These are phyloP conservation scores for Scaptomyza polygonia DNA, from an alignment of 2,888 invertebrate species.

Conservation along the genomic window DNA sequence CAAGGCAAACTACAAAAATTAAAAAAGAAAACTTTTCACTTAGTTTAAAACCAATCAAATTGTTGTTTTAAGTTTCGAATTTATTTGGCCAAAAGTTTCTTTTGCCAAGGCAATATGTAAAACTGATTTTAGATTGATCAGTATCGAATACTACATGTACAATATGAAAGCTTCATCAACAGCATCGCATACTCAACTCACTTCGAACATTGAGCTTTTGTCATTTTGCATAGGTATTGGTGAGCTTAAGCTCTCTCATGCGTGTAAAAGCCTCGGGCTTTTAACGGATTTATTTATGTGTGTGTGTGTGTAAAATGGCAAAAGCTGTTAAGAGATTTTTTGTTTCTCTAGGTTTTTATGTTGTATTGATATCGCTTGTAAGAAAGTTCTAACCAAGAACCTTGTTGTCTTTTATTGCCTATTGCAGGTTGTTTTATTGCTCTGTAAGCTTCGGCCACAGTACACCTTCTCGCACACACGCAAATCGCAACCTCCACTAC, in stretches of 20 bases:
- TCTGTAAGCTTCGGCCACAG: conserved; percentile 96
- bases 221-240: conserved; percentile 13
- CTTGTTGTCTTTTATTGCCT: conserved; percentile 21
- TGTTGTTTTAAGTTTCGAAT: conserved; percentile 24
- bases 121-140: conserved; percentile 85
- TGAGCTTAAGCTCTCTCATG: conserved; percentile 18
- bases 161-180: conserved; percentile 34
- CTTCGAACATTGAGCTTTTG: conserved; percentile 14
- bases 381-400: conserved; percentile 3
- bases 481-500: conserved; percentile 92
- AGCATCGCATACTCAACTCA: background rate
- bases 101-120: conserved; percentile 42
- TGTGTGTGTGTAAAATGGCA: conserved; percentile 20
- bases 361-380: background rate
- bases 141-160: conserved; percentile 84
- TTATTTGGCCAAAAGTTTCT: conserved; percentile 57
- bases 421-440: conserved; percentile 93
- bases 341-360: background rate
- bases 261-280: conserved; percentile 12
- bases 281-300: background rate
- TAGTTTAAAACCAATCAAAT: conserved; percentile 12
- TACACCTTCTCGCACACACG: conserved; percentile 96
- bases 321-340: conserved; percentile 17
- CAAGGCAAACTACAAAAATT: conserved; percentile 10
- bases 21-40: background rate